Conservation (phyloP, 2,113 vertebrate species). For the Ondatra zibethicus region DNA sequence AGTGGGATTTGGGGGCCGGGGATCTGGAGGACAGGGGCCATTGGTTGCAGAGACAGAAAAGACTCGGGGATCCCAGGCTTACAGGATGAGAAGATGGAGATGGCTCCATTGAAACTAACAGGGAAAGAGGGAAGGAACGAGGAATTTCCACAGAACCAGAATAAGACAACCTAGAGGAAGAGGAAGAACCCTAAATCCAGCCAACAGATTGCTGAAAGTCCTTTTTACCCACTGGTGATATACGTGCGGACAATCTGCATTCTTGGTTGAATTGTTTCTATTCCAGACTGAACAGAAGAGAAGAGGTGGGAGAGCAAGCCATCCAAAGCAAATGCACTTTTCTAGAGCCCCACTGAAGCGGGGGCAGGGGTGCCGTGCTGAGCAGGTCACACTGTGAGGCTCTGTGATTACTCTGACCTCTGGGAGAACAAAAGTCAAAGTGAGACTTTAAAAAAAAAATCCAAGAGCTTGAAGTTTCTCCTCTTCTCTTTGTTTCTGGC, state of each 20-base stretch:
- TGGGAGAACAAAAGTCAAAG: conserved; percentile 37
- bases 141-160: background rate
- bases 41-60: background rate
- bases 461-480: background rate
- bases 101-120: background rate
- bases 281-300: conserved; percentile 7
- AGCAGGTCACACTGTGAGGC: too few relatives aligned
- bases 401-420: background rate
- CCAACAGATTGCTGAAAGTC: background rate
- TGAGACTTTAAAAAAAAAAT: conserved; percentile 4
- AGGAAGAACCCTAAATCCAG: background rate
- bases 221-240: background rate
- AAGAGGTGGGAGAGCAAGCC: background rate
- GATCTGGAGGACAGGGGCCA: background rate
- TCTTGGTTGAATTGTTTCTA: background rate
- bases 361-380: too few relatives aligned
- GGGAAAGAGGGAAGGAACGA: background rate
- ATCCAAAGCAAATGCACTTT: background rate
- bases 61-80: background rate
- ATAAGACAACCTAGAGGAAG: background rate
- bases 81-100: background rate
- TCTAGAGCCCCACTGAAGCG: background rate
- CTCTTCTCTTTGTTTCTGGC: background rate
- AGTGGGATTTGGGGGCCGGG: background rate
- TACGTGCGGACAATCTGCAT: background rate